Conservation (phyloP, 2,888 invertebrate genomes). For the Dasypogon diadema region DNA sequence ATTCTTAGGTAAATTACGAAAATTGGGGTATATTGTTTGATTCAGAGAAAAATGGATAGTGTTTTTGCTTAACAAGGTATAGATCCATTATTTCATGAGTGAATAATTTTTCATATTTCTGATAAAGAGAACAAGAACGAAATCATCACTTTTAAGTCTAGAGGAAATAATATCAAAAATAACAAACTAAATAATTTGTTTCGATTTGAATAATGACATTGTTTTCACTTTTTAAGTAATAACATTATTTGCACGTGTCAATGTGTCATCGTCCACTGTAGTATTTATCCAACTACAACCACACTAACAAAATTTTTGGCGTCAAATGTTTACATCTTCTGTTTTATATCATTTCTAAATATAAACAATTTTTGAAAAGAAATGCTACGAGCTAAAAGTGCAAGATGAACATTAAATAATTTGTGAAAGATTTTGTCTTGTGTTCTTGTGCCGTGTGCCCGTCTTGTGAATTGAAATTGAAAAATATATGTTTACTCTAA, state of each 20-base stretch:
- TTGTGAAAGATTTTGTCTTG: not conserved
- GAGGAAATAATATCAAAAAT: too few species aligned
- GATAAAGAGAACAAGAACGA: too few species aligned
- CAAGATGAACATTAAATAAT: not conserved
- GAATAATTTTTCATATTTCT: too few species aligned
- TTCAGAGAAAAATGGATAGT: too few species aligned
- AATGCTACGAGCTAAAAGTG: conserved; percentile 7
- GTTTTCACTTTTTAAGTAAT: conserved; percentile 11
- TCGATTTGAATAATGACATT: not conserved
- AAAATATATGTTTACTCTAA: not conserved
- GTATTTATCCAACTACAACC: not conserved
- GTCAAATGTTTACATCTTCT: conserved; percentile 23
- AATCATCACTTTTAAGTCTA: too few species aligned
- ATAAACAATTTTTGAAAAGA: conserved; percentile 12
- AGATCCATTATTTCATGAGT: too few species aligned
- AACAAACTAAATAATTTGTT: too few species aligned
- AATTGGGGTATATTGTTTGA: too few species aligned
- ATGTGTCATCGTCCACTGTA: not conserved
- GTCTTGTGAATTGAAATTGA: not conserved
- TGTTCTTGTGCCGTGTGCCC: not conserved
- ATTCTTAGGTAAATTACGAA: too few species aligned
- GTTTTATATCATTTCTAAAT: conserved; percentile 45
- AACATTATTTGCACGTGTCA: conserved; percentile 15
- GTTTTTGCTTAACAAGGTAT: too few species aligned
- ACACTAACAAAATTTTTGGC: not conserved